phyloP scores from a whole-genome alignment of 2,888 invertebrate species.

The Caenorhabditis angaria region DNA sequence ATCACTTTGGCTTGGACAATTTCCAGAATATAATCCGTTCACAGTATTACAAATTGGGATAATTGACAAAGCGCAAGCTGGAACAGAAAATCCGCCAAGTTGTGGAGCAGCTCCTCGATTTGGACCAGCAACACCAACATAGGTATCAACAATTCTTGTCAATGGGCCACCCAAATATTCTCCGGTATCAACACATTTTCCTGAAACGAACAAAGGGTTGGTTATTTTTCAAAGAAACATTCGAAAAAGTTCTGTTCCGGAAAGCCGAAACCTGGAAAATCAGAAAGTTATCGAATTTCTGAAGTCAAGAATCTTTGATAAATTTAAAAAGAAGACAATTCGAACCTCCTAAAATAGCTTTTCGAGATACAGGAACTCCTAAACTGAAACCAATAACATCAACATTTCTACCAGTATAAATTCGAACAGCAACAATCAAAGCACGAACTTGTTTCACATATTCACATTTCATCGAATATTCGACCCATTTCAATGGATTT shows the following conservation, averaged over 20 bases:
- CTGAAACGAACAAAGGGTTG: too few relatives aligned
- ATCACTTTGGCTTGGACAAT: constrained; percentile 65
- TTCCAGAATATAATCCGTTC: constrained; percentile 69
- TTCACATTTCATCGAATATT: constrained; percentile 70
- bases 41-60: constrained; percentile 58
- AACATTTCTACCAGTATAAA: constrained; percentile 69
- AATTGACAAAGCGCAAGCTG: constrained; percentile 66
- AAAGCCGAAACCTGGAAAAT: too few relatives aligned
- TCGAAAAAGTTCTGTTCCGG: background rate
- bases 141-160: constrained; percentile 67
- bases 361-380: constrained; percentile 69
- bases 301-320: too few relatives aligned
- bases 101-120: constrained; percentile 69
- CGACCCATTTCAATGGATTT: constrained; percentile 70
- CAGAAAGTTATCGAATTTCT: too few relatives aligned
- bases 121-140: constrained; percentile 70
- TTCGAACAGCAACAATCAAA: constrained; percentile 69
- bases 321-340: too few relatives aligned
- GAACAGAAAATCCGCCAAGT: constrained; percentile 62
- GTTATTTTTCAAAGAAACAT: too few relatives aligned
- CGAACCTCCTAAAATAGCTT: constrained; percentile 70
- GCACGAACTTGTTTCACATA: constrained; percentile 68
- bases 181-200: constrained; percentile 65
- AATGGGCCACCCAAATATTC: constrained; percentile 65
- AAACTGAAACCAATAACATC: constrained; percentile 71